These are phyloP conservation scores for Magallana ariakensis DNA, from an alignment of 1,140 invertebrate species.

Conservation along the genomic window DNA sequence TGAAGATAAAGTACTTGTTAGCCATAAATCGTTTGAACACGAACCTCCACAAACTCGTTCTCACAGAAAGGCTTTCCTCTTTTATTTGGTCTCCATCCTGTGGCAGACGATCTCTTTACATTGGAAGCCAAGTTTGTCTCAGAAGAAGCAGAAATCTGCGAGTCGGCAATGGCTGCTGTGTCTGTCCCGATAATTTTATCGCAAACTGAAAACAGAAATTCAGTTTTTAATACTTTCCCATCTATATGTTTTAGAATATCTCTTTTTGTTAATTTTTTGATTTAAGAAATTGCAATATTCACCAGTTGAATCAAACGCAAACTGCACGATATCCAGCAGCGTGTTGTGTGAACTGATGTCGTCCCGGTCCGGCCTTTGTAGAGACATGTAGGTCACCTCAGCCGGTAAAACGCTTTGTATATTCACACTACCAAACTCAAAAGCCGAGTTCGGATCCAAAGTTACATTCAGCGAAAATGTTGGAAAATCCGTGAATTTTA, in stretches of 20 bases:
- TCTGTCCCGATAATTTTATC: slow-evolving; percentile 28
- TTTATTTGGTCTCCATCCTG: slow-evolving; percentile 31
- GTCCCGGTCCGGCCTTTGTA: slow-evolving; percentile 21
- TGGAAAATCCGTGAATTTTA: slow-evolving; percentile 35
- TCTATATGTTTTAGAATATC: too few relatives aligned
- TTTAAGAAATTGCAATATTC: background rate
- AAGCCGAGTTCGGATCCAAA: slow-evolving; percentile 21
- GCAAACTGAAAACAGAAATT: background rate
- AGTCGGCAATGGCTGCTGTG: background rate
- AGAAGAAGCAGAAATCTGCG: slow-evolving; percentile 19
- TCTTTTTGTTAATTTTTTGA: too few relatives aligned
- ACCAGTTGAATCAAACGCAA: slow-evolving; percentile 9
- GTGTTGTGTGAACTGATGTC: slow-evolving; percentile 27
- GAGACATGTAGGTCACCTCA: slow-evolving; percentile 44
- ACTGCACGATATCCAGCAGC: background rate
- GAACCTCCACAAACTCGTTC: slow-evolving; percentile 29
- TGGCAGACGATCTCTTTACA: background rate
- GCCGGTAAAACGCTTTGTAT: slow-evolving; percentile 39
- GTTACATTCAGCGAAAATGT: slow-evolving; percentile 19
- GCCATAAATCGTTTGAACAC: background rate
- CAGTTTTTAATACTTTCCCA: too few relatives aligned
- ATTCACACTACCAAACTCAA: slow-evolving; percentile 37
- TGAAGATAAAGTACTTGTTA: too few relatives aligned
- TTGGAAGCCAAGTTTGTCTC: background rate
- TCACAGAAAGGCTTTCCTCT: slow-evolving; percentile 44